These are phyloP conservation scores for Crenichthys baileyi DNA, from an alignment of 2,797 vertebrate genomes.

Conservation along the genomic window DNA sequence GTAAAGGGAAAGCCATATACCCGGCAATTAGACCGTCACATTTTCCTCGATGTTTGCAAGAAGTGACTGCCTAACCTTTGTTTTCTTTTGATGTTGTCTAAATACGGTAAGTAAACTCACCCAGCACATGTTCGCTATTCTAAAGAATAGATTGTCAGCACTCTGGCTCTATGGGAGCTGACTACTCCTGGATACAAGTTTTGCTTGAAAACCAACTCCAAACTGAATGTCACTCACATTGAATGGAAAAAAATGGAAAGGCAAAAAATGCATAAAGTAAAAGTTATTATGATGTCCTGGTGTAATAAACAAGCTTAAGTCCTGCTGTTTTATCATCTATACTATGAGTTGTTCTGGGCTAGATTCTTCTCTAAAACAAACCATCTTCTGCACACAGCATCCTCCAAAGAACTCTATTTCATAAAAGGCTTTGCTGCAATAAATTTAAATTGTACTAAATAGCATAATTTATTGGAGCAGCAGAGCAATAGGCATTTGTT, in stretches of 20 bases:
- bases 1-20: neutral
- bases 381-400: neutral
- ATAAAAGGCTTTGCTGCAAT: neutral
- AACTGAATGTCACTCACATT: neutral
- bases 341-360: neutral
- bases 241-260: neutral
- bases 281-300: neutral
- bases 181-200: neutral
- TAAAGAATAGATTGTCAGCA: neutral
- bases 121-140: neutral
- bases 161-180: neutral
- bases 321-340: neutral
- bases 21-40: neutral
- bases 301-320: neutral
- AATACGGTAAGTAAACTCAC: conserved; percentile 12
- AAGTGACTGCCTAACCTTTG: conserved; percentile 1
- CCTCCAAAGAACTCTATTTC: neutral
- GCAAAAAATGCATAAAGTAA: neutral
- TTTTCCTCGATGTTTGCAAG: neutral
- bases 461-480: neutral
- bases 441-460: neutral
- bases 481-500: neutral
- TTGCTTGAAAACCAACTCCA: neutral
- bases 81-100: conserved; percentile 10
- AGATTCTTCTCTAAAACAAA: neutral